A percentile compares a stretch with the other conserved stretches of the same genome.
Conservation (phyloP, 2,888 invertebrate genomes). For the Octodonta nipae region DNA sequence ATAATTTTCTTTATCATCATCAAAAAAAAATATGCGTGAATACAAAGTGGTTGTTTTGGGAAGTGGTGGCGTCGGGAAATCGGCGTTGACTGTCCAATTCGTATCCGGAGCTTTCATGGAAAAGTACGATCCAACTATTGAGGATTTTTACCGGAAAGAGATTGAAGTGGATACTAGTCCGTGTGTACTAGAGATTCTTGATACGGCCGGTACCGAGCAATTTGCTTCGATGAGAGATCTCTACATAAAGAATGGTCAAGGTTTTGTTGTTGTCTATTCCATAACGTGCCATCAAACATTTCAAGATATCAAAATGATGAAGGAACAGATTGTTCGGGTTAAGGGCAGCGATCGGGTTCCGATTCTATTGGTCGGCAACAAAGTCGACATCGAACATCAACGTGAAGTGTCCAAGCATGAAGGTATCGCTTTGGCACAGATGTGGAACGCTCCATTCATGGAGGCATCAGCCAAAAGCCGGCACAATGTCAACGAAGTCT, state of each 20-base stretch:
- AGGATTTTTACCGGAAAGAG: constrained; percentile 99
- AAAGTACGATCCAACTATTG: constrained; percentile 99
- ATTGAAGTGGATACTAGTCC: constrained; percentile 98
- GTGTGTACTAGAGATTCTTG: constrained; percentile 96
- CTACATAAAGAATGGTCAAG: constrained; percentile 99
- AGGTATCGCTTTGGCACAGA: constrained; percentile 79
- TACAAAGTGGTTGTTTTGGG: constrained; percentile 99
- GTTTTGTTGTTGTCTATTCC: constrained; percentile 94
- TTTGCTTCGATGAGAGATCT: constrained; percentile 99
- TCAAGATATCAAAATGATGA: constrained; percentile 96
- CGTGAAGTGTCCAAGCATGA: constrained; percentile 87
- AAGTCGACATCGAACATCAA: constrained; percentile 95
- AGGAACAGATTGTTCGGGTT: constrained; percentile 93
- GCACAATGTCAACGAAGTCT: constrained; percentile 98
- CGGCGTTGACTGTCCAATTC: constrained; percentile 98
- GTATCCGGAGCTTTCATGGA: constrained; percentile 99
- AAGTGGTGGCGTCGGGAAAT: constrained; percentile 99
- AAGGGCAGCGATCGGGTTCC: constrained; percentile 95
- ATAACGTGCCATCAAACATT: constrained; percentile 99
- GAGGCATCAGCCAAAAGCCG: constrained; percentile 97
- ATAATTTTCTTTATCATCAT: too few relatives aligned
- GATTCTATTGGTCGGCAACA: constrained; percentile 95
- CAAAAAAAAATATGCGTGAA: constrained; percentile 79
- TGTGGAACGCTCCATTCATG: constrained; percentile 95
- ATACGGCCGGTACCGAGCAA: constrained; percentile 98